Percentiles rank a stretch among this genome's conserved stretches.
Evolutionary conservation across 2,888 invertebrate genomes (phyloP).

Genomic region (Anthrax anthrax): DNA sequence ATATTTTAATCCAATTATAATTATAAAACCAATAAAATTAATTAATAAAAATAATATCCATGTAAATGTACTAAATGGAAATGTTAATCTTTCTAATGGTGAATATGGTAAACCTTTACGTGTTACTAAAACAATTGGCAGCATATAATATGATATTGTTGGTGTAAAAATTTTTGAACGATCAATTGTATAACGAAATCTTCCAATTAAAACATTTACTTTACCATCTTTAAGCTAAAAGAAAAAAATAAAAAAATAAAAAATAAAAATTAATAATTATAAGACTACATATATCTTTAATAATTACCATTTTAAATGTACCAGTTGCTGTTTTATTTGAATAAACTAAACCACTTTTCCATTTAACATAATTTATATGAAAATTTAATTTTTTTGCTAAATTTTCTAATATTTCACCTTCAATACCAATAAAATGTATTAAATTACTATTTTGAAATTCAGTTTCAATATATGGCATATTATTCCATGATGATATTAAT

Average conservation of each 20-base stretch:
- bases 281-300: background rate
- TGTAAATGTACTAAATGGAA: constrained; percentile 16
- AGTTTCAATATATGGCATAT: constrained; percentile 3
- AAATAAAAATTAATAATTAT: background rate
- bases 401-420: constrained; percentile 20
- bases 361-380: background rate
- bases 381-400: constrained; percentile 19
- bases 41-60: constrained; percentile 15
- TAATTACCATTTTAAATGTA: constrained; percentile 18
- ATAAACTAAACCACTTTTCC: constrained; percentile 9
- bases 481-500: constrained; percentile 3
- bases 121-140: constrained; percentile 16
- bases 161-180: constrained; percentile 11
- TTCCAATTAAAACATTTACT: constrained; percentile 22
- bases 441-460: constrained; percentile 3
- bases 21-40: background rate
- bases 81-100: constrained; percentile 15
- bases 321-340: constrained; percentile 14
- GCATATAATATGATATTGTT: constrained; percentile 16
- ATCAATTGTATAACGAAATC: constrained; percentile 16
- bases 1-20: background rate
- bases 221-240: constrained; percentile 15
- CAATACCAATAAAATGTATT: constrained; percentile 20
- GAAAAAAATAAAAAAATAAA: background rate
- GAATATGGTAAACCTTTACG: constrained; percentile 11